phyloP scores from a whole-genome alignment of 2,113 vertebrate species.

The Rhynchomys soricoides region DNA sequence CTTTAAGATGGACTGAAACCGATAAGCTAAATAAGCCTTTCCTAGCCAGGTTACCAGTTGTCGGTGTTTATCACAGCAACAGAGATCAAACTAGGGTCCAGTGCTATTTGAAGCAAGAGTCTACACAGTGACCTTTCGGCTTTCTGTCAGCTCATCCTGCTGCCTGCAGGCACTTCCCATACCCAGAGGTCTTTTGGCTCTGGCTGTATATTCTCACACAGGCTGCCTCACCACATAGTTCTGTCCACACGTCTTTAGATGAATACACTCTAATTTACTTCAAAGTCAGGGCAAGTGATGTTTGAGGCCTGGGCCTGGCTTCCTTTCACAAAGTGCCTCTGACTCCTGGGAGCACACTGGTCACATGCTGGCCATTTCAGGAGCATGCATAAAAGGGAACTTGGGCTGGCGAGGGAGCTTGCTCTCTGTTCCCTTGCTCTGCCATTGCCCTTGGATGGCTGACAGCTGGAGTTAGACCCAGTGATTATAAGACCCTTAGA shows the following conservation, averaged over 20 bases:
- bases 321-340: neutral
- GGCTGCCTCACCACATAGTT: neutral
- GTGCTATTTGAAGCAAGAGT: neutral
- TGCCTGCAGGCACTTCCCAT: fast-evolving
- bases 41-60: neutral
- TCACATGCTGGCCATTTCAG: neutral
- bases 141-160: neutral
- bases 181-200: neutral
- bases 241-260: neutral
- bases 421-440: neutral
- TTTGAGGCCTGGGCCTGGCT: neutral
- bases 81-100: fast-evolving
- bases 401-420: neutral
- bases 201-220: fast-evolving
- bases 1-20: neutral
- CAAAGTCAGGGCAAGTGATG: neutral
- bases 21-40: neutral
- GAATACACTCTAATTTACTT: neutral
- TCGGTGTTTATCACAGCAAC: neutral
- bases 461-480: neutral
- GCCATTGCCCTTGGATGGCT: neutral
- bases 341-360: neutral
- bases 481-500: neutral
- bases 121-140: no score
- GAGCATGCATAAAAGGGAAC: neutral